Percentiles rank a stretch among this genome's conserved stretches.
Evolutionary conservation across 2,113 vertebrate species (phyloP).

Genomic region (Aptenodytes forsteri): DNA sequence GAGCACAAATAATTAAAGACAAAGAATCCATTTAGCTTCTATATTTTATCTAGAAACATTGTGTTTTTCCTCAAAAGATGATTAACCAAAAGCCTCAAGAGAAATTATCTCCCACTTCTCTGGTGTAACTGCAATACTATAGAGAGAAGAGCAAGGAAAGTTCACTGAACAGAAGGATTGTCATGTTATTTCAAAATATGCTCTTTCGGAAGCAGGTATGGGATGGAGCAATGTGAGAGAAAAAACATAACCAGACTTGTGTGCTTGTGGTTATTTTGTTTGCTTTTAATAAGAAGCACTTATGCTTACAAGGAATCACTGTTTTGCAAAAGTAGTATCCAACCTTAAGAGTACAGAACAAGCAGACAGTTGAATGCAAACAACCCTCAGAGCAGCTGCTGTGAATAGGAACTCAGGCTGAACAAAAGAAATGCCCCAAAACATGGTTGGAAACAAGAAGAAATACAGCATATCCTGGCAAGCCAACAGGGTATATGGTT

Average conservation of each 20-base stretch:
- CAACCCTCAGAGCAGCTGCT: slow-evolving; percentile 52
- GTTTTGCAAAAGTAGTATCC: neutral
- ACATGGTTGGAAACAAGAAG: slow-evolving; percentile 4
- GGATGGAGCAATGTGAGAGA: neutral
- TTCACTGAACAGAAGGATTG: neutral
- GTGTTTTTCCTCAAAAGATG: neutral
- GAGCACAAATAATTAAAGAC: neutral
- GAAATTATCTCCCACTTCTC: neutral
- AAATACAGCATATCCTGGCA: neutral
- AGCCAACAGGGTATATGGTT: neutral
- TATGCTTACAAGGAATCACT: slow-evolving; percentile 1
- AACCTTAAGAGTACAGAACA: slow-evolving; percentile 5
- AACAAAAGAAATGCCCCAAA: slow-evolving; percentile 18
- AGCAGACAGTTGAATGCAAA: slow-evolving; percentile 54
- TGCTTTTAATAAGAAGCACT: neutral
- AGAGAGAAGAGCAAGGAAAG: neutral
- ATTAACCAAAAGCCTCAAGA: neutral
- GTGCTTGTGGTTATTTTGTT: neutral
- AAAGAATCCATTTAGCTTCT: neutral
- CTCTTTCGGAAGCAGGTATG: neutral
- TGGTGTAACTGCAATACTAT: neutral
- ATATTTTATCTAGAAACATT: neutral
- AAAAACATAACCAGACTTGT: neutral
- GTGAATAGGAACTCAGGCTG: slow-evolving; percentile 29
- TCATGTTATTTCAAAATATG: neutral